Base-by-base conservation (phyloP, 2,797 vertebrate species). In the Mareca strepera region DNA sequence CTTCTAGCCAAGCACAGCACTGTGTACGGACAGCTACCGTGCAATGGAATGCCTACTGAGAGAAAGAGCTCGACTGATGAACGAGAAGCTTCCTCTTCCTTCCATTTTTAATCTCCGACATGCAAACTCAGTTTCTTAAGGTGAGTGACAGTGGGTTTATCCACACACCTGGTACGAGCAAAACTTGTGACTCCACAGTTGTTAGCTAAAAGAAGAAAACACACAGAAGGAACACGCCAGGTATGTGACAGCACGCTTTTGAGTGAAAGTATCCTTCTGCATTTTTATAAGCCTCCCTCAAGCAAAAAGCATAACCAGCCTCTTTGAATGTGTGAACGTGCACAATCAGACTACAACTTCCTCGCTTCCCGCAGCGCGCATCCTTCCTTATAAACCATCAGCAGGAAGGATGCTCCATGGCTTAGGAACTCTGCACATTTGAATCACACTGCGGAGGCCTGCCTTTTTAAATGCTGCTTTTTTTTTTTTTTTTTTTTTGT, bases 171-270 rank as follows among this genome's bases (percentile, higher is more conserved):
- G 48, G 62, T 33, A 22, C 28, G 26, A 74, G 31, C 56, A 52
- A 74, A 33, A 48, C 56, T 86, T 69, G 20, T 0, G 2, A 48
- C 21, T 60, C 33, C 9, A 9, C 31, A 67, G n/a, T 28, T 70
- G 73, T 70, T 59, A 79, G 13, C 26, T 56, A 37, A 68, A 86
- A 84, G n/a, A 48, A 52, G 31, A 56, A 20, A 79, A 58, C 74
- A 63, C 20, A 17, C 37, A 12, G 50, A 55, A 58, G 29, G 31
- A 56, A 87, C 53, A 77, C 20, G 14, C 10, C 6, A 17, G 4
- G 25, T 29, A 83, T 0, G 0, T 29, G 33, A 59, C 0, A 1
- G 9, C 3, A 28, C 9, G 23, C 6, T 68, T 91, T 33, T 55
- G 55, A 91, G 22, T 31, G 52, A 89, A 94, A 73, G 15, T 18